phyloP scores from a whole-genome alignment of 2,113 vertebrate species.

The Rhynchopsitta pachyrhyncha region DNA sequence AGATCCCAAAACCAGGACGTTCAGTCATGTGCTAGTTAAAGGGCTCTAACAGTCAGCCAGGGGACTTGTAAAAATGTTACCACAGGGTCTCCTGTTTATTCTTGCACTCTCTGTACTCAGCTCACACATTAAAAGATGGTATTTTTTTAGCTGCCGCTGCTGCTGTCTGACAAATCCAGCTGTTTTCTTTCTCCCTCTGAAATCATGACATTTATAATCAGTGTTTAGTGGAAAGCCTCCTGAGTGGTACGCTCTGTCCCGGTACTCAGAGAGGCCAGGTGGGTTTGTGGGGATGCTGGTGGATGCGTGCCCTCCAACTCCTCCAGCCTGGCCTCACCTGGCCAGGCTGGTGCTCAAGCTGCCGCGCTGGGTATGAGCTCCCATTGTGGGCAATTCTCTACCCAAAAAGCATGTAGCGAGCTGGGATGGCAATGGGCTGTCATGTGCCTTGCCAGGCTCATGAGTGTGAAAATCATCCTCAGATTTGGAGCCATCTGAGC shows the following conservation, averaged over 20 bases:
- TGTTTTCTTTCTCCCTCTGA: constrained; percentile 45
- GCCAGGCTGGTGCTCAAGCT: neutral
- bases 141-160: constrained; percentile 50
- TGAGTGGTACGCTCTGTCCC: neutral
- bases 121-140: constrained; percentile 37
- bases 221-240: neutral
- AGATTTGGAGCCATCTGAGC: neutral
- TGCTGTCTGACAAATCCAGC: constrained; percentile 34
- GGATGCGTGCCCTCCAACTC: neutral
- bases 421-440: neutral
- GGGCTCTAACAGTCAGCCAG: constrained; percentile 34
- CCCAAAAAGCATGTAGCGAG: neutral
- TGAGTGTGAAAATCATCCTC: neutral
- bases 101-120: neutral
- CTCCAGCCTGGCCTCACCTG: neutral
- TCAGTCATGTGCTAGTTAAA: constrained; percentile 54
- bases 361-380: neutral
- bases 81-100: constrained; percentile 34
- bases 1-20: neutral
- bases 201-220: constrained; percentile 23
- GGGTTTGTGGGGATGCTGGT: neutral
- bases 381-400: neutral
- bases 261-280: neutral
- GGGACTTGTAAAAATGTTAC: constrained; percentile 57
- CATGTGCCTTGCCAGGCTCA: neutral